Conservation (phyloP, 2,888 invertebrate genomes). For the Lepidocyrtinus sp. region DNA sequence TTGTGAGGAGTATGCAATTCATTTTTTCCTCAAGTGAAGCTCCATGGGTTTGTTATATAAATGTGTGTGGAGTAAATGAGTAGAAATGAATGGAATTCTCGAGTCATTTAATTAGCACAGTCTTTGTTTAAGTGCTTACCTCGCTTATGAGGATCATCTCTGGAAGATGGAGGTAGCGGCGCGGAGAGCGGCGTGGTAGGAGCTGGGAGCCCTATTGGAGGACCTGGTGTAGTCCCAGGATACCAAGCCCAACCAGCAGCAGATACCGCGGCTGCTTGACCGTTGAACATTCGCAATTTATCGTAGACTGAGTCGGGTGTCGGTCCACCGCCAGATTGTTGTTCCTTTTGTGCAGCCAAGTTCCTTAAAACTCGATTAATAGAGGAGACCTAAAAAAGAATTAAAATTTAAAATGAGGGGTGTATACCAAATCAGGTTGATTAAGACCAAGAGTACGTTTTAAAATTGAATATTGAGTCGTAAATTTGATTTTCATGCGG, state of each 20-base stretch:
- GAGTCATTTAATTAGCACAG: neutral
- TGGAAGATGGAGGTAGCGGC: constrained; percentile 74
- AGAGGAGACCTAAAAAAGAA: constrained; percentile 86
- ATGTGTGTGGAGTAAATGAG: neutral
- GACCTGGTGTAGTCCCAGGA: constrained; percentile 83
- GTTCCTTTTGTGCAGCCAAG: constrained; percentile 96
- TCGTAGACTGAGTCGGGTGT: constrained; percentile 93
- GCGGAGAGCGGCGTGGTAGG: constrained; percentile 73
- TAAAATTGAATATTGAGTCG: constrained; percentile 57
- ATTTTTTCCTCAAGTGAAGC: neutral
- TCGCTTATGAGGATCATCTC: constrained; percentile 84
- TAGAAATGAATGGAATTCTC: neutral
- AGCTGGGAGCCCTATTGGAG: constrained; percentile 78
- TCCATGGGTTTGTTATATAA: too few species aligned
- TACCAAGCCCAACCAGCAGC: constrained; percentile 88
- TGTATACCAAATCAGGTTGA: neutral
- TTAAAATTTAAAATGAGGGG: neutral
- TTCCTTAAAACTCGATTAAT: constrained; percentile 98
- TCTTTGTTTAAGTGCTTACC: too few species aligned
- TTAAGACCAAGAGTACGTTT: neutral
- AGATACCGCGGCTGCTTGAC: constrained; percentile 78
- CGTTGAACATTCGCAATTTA: constrained; percentile 95
- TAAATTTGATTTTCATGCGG: constrained; percentile 59
- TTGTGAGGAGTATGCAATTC: neutral
- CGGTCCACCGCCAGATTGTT: constrained; percentile 82